phyloP scores from a whole-genome alignment of 1,140 invertebrate species.

The Diprion similis region DNA sequence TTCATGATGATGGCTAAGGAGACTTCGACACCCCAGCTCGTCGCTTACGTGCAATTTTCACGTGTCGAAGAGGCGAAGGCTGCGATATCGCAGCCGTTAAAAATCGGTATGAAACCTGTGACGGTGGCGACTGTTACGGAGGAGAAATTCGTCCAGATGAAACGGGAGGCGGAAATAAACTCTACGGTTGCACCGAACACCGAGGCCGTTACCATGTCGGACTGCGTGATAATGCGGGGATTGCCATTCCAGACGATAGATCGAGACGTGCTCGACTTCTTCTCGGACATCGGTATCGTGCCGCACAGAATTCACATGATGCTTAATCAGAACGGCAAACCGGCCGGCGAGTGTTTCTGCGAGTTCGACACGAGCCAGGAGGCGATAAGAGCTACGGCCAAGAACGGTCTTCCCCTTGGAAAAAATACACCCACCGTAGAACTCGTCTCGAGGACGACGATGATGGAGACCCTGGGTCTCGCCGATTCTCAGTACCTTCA shows the following conservation, averaged over 20 bases:
- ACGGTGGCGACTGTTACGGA: constrained; percentile 62
- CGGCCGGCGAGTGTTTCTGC: constrained; percentile 84
- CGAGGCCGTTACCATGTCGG: constrained; percentile 42
- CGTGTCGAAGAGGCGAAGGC: constrained; percentile 71
- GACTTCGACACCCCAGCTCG: constrained; percentile 63
- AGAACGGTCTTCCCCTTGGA: constrained; percentile 74
- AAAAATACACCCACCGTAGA: constrained; percentile 71
- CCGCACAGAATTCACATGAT: constrained; percentile 82
- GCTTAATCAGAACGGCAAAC: constrained; percentile 70
- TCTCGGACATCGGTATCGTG: constrained; percentile 76
- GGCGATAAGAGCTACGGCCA: constrained; percentile 72
- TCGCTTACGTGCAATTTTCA: constrained; percentile 78
- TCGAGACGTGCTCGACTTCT: constrained; percentile 81
- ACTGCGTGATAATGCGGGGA: constrained; percentile 77
- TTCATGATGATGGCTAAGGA: constrained; percentile 72
- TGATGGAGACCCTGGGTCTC: constrained; percentile 58
- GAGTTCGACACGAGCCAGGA: constrained; percentile 78
- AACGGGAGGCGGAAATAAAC: constrained; percentile 55
- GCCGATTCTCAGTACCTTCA: constrained; percentile 40
- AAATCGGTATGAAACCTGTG: constrained; percentile 66
- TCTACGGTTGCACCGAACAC: constrained; percentile 33
- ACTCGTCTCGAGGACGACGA: constrained; percentile 69
- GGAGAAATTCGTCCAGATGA: constrained; percentile 62
- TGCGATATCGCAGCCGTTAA: constrained; percentile 63
- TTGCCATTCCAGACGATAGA: constrained; percentile 78